Evolutionary conservation across 2,797 vertebrate species (phyloP), one percentile per base, ranked within the genome.

Genomic region (Erpetoichthys calabaricus): DNA sequence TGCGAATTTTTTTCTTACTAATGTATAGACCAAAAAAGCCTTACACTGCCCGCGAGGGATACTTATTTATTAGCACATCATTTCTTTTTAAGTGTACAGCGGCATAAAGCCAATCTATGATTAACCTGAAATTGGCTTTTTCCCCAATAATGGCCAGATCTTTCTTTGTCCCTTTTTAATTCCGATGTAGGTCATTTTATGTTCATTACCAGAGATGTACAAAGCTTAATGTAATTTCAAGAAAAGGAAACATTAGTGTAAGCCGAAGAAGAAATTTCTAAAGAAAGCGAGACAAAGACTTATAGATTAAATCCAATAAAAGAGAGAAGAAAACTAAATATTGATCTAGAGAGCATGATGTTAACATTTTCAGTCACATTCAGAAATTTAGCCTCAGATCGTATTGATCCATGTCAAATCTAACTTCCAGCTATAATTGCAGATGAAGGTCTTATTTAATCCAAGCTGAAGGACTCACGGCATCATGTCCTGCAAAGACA

Each of bases 351-450:
- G 68, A 75, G 75, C 79, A 87, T 81, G 83, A 90, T 86, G 89
- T 81, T 90, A 90, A 91, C 82, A 80, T 86, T 87, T 86, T 85
- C 83, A 87, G 88, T 88, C 88, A 87, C 85, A 86, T 87, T 85
- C 82, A 86, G 86, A 87, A 88, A 89, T 85, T 85, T 85, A 85
- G 83, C 74, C 76, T 67, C 73, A 88, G 84, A 88, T 87, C 83
- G 80, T 88, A 91, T 90, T 89, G 92, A 96, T 92, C 84, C 81
- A 74, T 91, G 93, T 95, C 92, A 91, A 89, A 80, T 91, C 82
- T 85, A 91, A 94, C 90, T 91, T 91, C 85, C 87, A 89, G 87
- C 88, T 91, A 89, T 91, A 91, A 89, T 89, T 89, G 83, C 64
- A 63, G 76, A 85, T 80, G 74, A 74, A 70, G 77, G 81, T 82